Evolutionary conservation across 2,888 invertebrate species (phyloP).

Genomic region (Tupiocoris notatus): DNA sequence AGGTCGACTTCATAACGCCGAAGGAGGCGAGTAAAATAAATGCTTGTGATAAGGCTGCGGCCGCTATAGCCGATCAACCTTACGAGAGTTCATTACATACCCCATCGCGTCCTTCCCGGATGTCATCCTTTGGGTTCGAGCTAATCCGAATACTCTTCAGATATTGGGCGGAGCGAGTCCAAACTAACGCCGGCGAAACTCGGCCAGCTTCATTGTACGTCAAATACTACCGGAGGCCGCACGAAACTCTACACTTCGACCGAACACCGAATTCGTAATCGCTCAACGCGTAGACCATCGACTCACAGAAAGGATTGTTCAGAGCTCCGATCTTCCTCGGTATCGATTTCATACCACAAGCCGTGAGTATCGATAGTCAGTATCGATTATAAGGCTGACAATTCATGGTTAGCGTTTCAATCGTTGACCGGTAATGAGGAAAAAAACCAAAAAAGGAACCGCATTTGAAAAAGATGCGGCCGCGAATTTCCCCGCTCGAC

Average conservation of each 20-base stretch:
- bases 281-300: neutral
- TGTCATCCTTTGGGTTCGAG: slow-evolving; percentile 59
- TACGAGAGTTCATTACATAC: slow-evolving; percentile 57
- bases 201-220: slow-evolving; percentile 3
- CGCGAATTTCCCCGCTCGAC: no score
- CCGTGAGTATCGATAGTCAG: no score
- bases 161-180: neutral
- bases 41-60: neutral
- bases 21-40: no score
- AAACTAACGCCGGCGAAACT: neutral
- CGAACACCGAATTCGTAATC: neutral
- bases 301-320: neutral
- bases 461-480: no score
- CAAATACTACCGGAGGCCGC: neutral
- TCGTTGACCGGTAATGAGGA: no score
- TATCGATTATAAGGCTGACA: no score
- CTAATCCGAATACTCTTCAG: neutral
- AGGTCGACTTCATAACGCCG: no score
- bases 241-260: neutral
- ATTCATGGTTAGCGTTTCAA: no score
- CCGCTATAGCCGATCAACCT: neutral
- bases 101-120: slow-evolving; percentile 80
- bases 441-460: no score
- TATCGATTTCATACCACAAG: no score
- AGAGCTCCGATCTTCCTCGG: neutral